phyloP scores from a whole-genome alignment of 2,888 invertebrate species.

The Lochmaea capreae region DNA sequence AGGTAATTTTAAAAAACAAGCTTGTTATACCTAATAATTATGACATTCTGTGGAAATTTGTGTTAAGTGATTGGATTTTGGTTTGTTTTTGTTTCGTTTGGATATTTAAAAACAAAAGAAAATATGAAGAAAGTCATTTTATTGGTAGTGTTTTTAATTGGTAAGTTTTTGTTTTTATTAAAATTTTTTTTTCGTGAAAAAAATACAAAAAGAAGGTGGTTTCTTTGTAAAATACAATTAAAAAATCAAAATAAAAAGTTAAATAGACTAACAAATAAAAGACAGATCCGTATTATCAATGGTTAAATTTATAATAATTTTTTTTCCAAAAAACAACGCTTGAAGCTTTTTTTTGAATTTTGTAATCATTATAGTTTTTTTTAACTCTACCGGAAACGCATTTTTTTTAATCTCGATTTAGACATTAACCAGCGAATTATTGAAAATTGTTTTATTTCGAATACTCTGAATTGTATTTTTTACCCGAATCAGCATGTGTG shows the following conservation, averaged over 20 bases:
- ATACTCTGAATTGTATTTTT: constrained; percentile 8
- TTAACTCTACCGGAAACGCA: not conserved
- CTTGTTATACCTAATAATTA: not conserved
- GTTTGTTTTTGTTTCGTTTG: not conserved
- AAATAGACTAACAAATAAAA: not conserved
- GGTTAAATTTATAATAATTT: not conserved
- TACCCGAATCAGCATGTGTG: not conserved
- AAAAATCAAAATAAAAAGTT: not conserved
- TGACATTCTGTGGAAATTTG: not conserved
- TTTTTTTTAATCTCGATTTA: not conserved
- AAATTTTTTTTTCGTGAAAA: too few relatives aligned
- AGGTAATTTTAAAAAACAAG: not conserved
- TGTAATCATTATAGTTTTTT: not conserved
- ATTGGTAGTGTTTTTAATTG: not conserved
- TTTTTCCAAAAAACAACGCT: not conserved
- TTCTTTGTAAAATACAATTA: too few relatives aligned
- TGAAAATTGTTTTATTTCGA: constrained; percentile 3
- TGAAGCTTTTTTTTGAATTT: too few relatives aligned
- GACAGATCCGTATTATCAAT: too few relatives aligned
- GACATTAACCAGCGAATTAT: not conserved
- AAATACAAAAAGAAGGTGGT: too few relatives aligned
- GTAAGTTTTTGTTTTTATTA: not conserved
- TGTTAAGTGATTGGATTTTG: constrained; percentile 1
- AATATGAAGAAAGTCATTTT: not conserved
- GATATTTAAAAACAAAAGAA: not conserved